Conservation (phyloP, 2,888 invertebrate species). For the Melanargia galathea region DNA sequence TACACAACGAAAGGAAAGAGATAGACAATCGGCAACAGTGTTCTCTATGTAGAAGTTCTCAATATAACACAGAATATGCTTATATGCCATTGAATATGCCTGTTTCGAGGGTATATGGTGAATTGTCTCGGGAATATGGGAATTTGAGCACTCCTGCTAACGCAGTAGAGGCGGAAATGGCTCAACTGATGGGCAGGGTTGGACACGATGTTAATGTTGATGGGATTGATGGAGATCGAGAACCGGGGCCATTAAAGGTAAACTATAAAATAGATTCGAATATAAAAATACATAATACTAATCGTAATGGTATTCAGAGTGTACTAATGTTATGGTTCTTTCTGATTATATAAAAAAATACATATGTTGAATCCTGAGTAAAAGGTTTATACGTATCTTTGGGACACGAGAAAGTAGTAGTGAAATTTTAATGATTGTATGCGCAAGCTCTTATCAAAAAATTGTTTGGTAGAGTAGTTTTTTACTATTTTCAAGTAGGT, state of each 20-base stretch:
- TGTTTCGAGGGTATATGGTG: slow-evolving; percentile 58
- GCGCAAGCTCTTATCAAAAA: too few relatives aligned
- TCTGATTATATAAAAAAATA: too few relatives aligned
- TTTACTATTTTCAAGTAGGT: too few relatives aligned
- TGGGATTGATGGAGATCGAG: slow-evolving; percentile 24
- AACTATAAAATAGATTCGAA: not conserved
- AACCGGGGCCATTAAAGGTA: slow-evolving; percentile 41
- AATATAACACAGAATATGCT: slow-evolving; percentile 48
- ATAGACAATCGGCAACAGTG: slow-evolving; percentile 69
- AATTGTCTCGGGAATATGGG: slow-evolving; percentile 44
- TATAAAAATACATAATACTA: too few relatives aligned
- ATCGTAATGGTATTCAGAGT: too few relatives aligned
- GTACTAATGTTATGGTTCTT: too few relatives aligned
- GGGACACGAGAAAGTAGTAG: too few relatives aligned
- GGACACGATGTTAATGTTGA: slow-evolving; percentile 42
- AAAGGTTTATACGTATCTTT: too few relatives aligned
- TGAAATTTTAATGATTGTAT: too few relatives aligned
- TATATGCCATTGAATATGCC: slow-evolving; percentile 46
- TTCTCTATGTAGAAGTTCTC: slow-evolving; percentile 67
- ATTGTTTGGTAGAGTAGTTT: too few relatives aligned
- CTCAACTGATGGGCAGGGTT: slow-evolving; percentile 61
- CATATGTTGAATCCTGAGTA: too few relatives aligned
- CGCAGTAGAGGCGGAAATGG: slow-evolving; percentile 70
- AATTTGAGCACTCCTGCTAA: slow-evolving; percentile 59
- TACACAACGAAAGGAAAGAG: slow-evolving; percentile 80